Conservation (phyloP, 2,888 invertebrate species). For the Brachycybe producta region DNA sequence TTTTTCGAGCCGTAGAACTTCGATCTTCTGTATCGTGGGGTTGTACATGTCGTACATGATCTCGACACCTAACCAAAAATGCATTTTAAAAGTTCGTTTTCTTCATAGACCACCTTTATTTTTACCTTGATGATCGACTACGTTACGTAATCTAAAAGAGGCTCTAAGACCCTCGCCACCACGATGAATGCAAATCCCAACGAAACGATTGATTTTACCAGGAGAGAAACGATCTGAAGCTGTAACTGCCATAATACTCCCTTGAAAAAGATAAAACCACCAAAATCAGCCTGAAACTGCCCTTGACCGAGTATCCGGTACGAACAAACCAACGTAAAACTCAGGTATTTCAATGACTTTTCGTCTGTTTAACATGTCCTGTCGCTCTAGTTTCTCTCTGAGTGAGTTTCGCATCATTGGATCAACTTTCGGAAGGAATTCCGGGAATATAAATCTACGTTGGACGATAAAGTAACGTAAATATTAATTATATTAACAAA, state of each 20-base stretch:
- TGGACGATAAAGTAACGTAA: neutral
- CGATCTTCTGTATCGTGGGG: slow-evolving; percentile 76
- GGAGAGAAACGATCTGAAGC: slow-evolving; percentile 72
- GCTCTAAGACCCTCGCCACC: slow-evolving; percentile 69
- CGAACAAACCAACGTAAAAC: slow-evolving; percentile 79
- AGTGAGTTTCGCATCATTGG: slow-evolving; percentile 60
- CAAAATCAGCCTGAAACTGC: neutral
- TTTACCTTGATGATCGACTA: slow-evolving; percentile 73
- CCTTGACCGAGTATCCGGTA: neutral
- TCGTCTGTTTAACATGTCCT: slow-evolving; percentile 81
- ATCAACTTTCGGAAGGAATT: slow-evolving; percentile 81
- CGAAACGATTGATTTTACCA: slow-evolving; percentile 69
- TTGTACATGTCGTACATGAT: slow-evolving; percentile 80
- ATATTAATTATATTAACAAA: neutral
- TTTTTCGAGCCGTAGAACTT: slow-evolving; percentile 82
- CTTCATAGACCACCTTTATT: no score
- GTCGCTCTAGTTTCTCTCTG: slow-evolving; percentile 74
- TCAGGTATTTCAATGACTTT: slow-evolving; percentile 78
- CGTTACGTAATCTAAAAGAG: slow-evolving; percentile 77
- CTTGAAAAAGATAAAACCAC: slow-evolving; percentile 36
- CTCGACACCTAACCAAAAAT: slow-evolving; percentile 43
- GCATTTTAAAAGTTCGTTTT: slow-evolving; percentile 3
- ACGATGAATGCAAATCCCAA: slow-evolving; percentile 87
- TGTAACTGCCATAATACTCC: slow-evolving; percentile 76
- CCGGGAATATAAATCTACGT: slow-evolving; percentile 61